These are phyloP conservation scores for Frankliniella fusca DNA, from an alignment of 2,888 invertebrate genomes.

Conservation along the genomic window DNA sequence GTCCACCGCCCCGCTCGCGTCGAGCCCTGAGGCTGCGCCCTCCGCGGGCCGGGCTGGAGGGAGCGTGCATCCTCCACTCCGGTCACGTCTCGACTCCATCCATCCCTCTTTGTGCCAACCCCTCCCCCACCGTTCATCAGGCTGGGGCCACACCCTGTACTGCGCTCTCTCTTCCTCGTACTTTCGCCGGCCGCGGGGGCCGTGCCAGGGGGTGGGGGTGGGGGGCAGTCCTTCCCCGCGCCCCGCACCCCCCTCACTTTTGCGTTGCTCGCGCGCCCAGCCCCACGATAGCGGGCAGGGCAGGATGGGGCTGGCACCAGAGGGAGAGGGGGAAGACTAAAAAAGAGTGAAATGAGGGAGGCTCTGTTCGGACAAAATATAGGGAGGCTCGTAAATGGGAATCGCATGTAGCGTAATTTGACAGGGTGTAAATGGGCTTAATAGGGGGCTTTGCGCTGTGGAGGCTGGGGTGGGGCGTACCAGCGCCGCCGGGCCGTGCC, in stretches of 20 bases:
- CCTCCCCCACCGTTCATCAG: not conserved
- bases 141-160: not conserved
- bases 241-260: not conserved
- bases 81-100: conserved; percentile 23
- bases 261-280: not conserved
- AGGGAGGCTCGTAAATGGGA: conserved; percentile 18
- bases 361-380: conserved; percentile 11
- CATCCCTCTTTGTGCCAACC: conserved; percentile 14
- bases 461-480: not conserved
- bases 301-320: not conserved
- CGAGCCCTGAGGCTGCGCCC: no score
- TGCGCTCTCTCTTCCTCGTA: not conserved
- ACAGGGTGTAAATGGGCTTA: conserved; percentile 26
- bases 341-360: conserved; percentile 6
- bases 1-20: no score
- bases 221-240: no score
- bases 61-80: not conserved
- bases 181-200: no score
- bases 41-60: not conserved
- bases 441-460: conserved; percentile 10
- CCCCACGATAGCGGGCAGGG: not conserved
- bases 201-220: no score
- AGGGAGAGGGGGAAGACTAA: not conserved
- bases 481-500: no score
- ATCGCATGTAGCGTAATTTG: conserved; percentile 26